A percentile compares a stretch with the other conserved stretches of the same genome.
These are phyloP conservation scores for Alloplasta piceator DNA, from an alignment of 2,888 invertebrate genomes.

Conservation along the genomic window DNA sequence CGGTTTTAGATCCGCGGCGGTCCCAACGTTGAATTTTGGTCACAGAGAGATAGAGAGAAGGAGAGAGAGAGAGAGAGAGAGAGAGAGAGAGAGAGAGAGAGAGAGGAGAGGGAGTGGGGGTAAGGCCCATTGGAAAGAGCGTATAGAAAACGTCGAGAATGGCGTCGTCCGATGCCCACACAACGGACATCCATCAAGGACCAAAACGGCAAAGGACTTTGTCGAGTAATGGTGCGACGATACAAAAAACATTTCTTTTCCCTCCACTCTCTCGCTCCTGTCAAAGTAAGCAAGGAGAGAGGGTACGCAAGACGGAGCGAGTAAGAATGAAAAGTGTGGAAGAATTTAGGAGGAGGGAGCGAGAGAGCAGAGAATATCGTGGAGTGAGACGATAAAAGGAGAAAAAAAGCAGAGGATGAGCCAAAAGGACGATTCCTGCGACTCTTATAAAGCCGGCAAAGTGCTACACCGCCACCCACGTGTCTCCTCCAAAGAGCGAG, in stretches of 20 bases:
- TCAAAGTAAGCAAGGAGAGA: slow-evolving; percentile 17
- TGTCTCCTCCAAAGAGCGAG: slow-evolving; percentile 77
- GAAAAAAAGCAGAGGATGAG: slow-evolving; percentile 58
- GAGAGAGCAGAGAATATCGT: slow-evolving; percentile 52
- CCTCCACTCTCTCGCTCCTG: slow-evolving; percentile 15
- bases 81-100: slow-evolving; percentile 11
- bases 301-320: not conserved
- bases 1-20: slow-evolving; percentile 7
- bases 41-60: slow-evolving; percentile 6
- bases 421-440: slow-evolving; percentile 75
- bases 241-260: slow-evolving; percentile 71
- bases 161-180: slow-evolving; percentile 75
- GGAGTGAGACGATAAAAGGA: slow-evolving; percentile 60
- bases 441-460: slow-evolving; percentile 80
- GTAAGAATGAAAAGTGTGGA: slow-evolving; percentile 39
- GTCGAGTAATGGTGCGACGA: slow-evolving; percentile 80
- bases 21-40: slow-evolving; percentile 34
- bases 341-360: slow-evolving; percentile 55
- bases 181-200: slow-evolving; percentile 80
- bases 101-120: not conserved
- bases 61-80: too few relatives aligned
- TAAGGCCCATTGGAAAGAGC: slow-evolving; percentile 71
- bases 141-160: slow-evolving; percentile 67
- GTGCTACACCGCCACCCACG: slow-evolving; percentile 81
- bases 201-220: slow-evolving; percentile 78